These are phyloP conservation scores for Myotis yumanensis DNA, from an alignment of 2,113 vertebrate species.

Conservation along the genomic window DNA sequence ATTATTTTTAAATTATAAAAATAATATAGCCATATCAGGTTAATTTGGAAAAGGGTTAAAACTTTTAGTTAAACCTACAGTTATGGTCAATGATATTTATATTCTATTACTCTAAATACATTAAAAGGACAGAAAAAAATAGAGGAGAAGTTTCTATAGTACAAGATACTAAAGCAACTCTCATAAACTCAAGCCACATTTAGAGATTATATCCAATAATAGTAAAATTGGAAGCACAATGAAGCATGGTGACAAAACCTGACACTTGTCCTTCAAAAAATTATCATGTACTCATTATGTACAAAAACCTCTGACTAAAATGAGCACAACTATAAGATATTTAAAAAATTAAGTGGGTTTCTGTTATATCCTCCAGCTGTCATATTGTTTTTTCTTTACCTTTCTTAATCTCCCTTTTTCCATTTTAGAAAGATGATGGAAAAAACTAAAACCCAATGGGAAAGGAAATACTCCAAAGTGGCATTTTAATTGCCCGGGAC, in stretches of 20 bases:
- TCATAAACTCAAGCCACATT: not conserved
- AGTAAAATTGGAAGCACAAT: not conserved
- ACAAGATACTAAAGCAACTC: not conserved
- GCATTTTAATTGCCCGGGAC: conserved; percentile 61
- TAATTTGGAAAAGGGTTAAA: not conserved
- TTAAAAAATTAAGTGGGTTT: not conserved
- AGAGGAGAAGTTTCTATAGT: not conserved
- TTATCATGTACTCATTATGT: not conserved
- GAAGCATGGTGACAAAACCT: not conserved
- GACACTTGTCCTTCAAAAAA: not conserved
- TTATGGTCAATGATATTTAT: not conserved
- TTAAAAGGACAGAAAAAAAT: not conserved
- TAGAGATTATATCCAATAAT: not conserved
- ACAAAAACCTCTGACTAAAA: not conserved
- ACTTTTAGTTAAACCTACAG: not conserved
- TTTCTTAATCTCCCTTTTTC: not conserved
- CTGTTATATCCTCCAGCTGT: not conserved
- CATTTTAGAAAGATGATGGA: conserved; percentile 1
- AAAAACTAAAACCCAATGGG: not conserved
- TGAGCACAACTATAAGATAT: not conserved
- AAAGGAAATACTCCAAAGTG: conserved; percentile 53
- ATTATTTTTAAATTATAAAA: conserved; percentile 46
- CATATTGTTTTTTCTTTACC: not conserved
- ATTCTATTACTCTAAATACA: not conserved
- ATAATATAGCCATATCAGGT: not conserved